Evolutionary conservation across 2,888 invertebrate genomes (phyloP), one percentile per base, ranked within the genome.

Genomic region (Protodeltote pygarga): DNA sequence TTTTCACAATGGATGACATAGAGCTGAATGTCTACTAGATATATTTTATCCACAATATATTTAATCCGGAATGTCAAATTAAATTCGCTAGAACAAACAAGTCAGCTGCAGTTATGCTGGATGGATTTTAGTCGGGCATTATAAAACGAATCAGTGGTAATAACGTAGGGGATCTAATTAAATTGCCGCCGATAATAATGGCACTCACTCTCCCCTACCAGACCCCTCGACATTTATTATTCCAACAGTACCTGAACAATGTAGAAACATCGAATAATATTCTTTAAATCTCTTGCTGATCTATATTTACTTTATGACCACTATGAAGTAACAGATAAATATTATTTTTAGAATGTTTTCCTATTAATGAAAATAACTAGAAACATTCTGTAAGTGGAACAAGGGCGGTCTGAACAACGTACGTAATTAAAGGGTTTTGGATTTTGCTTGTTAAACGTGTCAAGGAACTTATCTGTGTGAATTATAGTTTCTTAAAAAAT

Each of bases 171-270:
- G 87, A 85, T 90, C 87, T 91, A 92, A 92, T 92, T 92, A 90
- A 92, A 92, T 91, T 89, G 90, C 88, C 84, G 82, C 89, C 88
- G 81, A 88, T 90, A 89, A 92, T 91, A 91, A 91, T 88, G 87
- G 89, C 83, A 83, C 81, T 81, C 79, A 75, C 78, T 66, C 79
- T 75, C 89, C 88, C 91, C 86, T 82, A 57, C 74, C 79, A 82
- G 85, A 79, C 84, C 89, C 90, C 89, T 89, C 85, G 75, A 81
- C 87, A 88, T 89, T 87, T 85, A 88, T 90, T 89, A 89, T 89
- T 89, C 84, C 77, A 81, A 72, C 55, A 58, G 59, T 73, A 75
- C 73, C 74, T 74, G 75, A 33, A 70, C 49, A 58, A 67, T 59
- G 65, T 47, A 46, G 62, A 65, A 70, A 65, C 62, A 64, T 49